Conservation (phyloP, 1,140 invertebrate genomes). For the Papilio polyxenes region DNA sequence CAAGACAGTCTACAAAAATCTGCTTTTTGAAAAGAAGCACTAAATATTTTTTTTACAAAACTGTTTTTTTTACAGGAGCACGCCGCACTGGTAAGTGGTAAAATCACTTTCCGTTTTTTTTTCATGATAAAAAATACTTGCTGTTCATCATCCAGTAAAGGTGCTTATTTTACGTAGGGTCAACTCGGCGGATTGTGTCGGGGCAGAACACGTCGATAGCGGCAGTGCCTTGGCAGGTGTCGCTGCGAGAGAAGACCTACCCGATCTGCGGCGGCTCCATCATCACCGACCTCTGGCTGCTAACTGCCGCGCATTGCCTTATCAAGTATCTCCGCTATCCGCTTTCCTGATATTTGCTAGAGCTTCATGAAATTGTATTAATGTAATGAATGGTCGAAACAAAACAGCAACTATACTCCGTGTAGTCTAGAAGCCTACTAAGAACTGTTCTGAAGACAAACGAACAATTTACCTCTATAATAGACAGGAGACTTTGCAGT, state of each 20-base stretch:
- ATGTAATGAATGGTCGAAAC: no score
- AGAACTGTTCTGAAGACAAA: no score
- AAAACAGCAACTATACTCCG: no score
- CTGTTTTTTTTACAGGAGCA: background rate
- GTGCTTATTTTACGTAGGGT: slow-evolving; percentile 41
- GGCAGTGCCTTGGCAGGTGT: slow-evolving; percentile 72
- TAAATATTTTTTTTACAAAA: slow-evolving; percentile 21
- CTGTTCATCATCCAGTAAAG: no score
- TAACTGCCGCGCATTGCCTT: slow-evolving; percentile 71
- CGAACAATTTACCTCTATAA: no score
- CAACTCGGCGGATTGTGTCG: slow-evolving; percentile 66
- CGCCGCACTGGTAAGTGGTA: background rate
- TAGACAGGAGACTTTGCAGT: no score
- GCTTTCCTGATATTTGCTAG: background rate
- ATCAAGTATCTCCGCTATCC: slow-evolving; percentile 52
- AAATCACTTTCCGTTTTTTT: background rate
- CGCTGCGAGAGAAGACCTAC: slow-evolving; percentile 62
- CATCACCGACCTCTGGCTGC: slow-evolving; percentile 63
- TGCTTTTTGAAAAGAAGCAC: no score
- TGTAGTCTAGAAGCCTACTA: no score
- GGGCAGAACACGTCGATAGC: slow-evolving; percentile 70
- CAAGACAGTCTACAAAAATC: no score
- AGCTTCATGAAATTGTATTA: background rate
- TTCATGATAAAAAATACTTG: background rate
- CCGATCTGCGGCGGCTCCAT: slow-evolving; percentile 72